A percentile compares a stretch with the other conserved stretches of the same genome.
These are phyloP conservation scores for Myotis myotis DNA, from an alignment of 2,797 vertebrate species.

Conservation along the genomic window DNA sequence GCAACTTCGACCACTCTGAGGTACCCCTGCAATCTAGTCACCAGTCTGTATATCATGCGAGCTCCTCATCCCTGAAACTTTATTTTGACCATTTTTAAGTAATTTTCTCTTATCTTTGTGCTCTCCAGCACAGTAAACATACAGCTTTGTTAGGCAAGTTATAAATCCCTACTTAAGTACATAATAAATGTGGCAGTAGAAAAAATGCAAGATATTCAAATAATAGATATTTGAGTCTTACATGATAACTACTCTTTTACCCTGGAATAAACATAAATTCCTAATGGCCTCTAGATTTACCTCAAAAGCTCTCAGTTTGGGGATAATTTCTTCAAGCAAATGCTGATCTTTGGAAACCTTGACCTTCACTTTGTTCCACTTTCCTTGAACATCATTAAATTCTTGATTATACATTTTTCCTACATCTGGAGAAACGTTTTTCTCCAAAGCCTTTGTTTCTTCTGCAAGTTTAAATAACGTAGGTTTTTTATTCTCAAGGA, in stretches of 20 bases:
- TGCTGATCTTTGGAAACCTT: constrained; percentile 88
- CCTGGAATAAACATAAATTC: background rate
- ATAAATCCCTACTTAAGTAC: background rate
- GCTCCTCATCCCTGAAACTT: background rate
- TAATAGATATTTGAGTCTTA: background rate
- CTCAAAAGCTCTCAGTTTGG: constrained; percentile 87
- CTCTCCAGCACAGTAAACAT: background rate
- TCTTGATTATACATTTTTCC: constrained; percentile 86
- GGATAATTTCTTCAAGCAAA: constrained; percentile 86
- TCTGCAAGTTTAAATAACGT: constrained; percentile 81
- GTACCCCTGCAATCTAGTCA: background rate
- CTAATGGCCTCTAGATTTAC: constrained; percentile 80
- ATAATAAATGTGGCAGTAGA: background rate
- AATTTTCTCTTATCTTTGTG: background rate
- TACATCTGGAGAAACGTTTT: constrained; percentile 65
- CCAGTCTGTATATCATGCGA: background rate
- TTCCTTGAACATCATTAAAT: constrained; percentile 87
- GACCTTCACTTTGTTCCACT: constrained; percentile 90
- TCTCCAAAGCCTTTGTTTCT: constrained; percentile 84
- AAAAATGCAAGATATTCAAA: constrained; percentile 11
- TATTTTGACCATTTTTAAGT: background rate
- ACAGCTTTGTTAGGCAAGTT: background rate
- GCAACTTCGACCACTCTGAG: background rate
- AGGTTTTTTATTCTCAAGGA: constrained; percentile 89
- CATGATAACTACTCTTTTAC: background rate